phyloP scores from a whole-genome alignment of 92 coral and sea anemone species.

The Actinernus sp. region DNA sequence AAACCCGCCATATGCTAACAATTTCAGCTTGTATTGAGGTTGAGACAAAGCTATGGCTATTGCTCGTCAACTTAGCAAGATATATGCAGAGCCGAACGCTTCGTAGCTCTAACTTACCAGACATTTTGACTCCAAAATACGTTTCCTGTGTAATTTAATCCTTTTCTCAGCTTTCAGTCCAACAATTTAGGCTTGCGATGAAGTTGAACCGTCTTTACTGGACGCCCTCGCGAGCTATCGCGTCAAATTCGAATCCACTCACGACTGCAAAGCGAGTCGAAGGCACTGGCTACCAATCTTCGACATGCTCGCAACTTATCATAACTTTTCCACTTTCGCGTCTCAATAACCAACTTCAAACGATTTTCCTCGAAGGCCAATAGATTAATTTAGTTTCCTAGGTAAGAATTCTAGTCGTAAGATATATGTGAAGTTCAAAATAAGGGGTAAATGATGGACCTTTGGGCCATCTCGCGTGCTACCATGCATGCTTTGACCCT shows the following conservation, averaged over 20 bases:
- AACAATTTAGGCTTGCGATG: conserved; percentile 23
- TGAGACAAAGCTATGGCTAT: conserved; percentile 33
- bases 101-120: conserved; percentile 46
- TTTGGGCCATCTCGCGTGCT: conserved; percentile 80
- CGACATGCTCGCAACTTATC: conserved; percentile 58
- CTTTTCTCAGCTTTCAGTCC: conserved; percentile 27
- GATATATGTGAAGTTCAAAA: conserved; percentile 48
- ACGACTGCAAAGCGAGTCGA: conserved; percentile 56
- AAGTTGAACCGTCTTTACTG: conserved; percentile 24
- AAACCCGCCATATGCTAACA: conserved; percentile 6
- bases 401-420: conserved; percentile 49
- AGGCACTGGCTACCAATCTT: conserved; percentile 44
- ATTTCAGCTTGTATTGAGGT: conserved; percentile 26
- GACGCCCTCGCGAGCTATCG: conserved; percentile 60
- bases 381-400: conserved; percentile 37
- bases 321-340: conserved; percentile 39
- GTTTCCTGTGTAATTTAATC: conserved; percentile 6
- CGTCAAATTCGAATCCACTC: conserved; percentile 60
- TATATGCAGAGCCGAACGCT: conserved; percentile 49
- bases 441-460: conserved; percentile 73
- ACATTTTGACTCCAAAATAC: conserved; percentile 36
- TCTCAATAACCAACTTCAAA: conserved; percentile 34
- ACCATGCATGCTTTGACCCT: conserved; percentile 85
- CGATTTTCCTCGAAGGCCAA: conserved; percentile 71
- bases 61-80: conserved; percentile 33